These are phyloP conservation scores for Centropyge bicolor DNA, from an alignment of 2,797 vertebrate genomes.

Conservation along the genomic window DNA sequence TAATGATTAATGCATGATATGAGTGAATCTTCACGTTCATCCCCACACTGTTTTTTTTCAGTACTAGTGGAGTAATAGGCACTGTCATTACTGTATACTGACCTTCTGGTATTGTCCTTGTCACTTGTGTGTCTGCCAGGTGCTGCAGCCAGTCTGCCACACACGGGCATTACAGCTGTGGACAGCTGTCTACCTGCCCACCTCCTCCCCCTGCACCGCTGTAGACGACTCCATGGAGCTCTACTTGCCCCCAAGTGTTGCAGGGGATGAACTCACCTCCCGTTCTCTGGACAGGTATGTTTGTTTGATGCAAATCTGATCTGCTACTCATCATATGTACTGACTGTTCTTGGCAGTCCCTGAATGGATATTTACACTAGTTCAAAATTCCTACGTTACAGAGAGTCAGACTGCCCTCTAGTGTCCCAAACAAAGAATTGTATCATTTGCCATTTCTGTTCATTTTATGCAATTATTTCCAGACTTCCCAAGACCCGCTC, in stretches of 20 bases:
- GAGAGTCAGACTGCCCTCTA: constrained; percentile 66
- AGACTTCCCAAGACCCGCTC: constrained; percentile 99
- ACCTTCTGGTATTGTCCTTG: constrained; percentile 26
- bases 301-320: constrained; percentile 7
- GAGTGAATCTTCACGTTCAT: not conserved
- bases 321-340: not conserved
- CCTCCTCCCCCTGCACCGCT: constrained; percentile 94
- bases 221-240: constrained; percentile 97
- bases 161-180: constrained; percentile 96
- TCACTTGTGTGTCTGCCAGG: constrained; percentile 80
- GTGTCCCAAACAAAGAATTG: constrained; percentile 42
- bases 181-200: constrained; percentile 97
- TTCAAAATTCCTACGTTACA: not conserved
- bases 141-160: constrained; percentile 98
- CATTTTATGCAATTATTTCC: not conserved
- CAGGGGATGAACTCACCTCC: constrained; percentile 92
- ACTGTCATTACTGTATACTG: constrained; percentile 23
- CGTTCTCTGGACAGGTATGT: constrained; percentile 93
- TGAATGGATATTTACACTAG: not conserved
- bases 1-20: constrained; percentile 1
- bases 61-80: not conserved
- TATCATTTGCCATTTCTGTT: not conserved
- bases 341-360: not conserved
- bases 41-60: constrained; percentile 5
- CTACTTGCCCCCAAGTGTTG: constrained; percentile 88